These are phyloP conservation scores for Micropoecilia bifurca DNA, from an alignment of 2,797 vertebrate species.

Conservation along the genomic window DNA sequence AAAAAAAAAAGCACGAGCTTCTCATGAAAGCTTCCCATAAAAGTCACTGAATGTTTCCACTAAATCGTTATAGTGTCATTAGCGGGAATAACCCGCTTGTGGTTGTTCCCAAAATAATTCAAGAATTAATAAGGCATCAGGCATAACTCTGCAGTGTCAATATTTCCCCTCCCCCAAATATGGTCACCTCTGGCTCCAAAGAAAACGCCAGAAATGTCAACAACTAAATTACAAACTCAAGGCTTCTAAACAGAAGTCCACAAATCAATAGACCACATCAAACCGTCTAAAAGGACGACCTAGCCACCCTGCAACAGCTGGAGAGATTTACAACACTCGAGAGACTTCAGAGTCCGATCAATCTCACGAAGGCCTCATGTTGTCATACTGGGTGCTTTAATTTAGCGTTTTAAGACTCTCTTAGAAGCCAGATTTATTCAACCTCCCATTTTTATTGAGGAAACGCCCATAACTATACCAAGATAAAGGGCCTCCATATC, in stretches of 20 bases:
- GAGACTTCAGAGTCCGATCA: not conserved
- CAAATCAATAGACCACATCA: constrained; percentile 4
- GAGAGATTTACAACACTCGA: not conserved
- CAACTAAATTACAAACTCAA: constrained; percentile 1
- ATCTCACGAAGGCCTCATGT: not conserved
- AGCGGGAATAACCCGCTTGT: not conserved
- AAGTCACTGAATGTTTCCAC: constrained; percentile 2
- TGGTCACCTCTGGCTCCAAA: not conserved
- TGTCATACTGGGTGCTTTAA: not conserved
- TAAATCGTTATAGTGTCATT: not conserved
- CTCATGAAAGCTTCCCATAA: not conserved
- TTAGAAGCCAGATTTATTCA: not conserved
- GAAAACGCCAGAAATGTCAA: not conserved
- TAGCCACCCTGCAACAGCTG: not conserved
- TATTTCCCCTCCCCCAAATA: not conserved
- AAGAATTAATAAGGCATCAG: not conserved
- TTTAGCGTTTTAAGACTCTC: constrained; percentile 4
- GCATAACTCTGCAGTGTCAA: not conserved
- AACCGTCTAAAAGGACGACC: not conserved
- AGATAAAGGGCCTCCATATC: not conserved
- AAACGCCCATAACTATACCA: not conserved
- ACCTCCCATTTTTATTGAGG: not conserved
- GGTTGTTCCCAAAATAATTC: not conserved
- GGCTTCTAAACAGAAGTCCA: constrained; percentile 4
- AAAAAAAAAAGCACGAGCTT: not conserved